A percentile compares a stretch with the other conserved stretches of the same genome.
Conservation (phyloP, 2,113 vertebrate genomes). For the Nyctereutes procyonoides region DNA sequence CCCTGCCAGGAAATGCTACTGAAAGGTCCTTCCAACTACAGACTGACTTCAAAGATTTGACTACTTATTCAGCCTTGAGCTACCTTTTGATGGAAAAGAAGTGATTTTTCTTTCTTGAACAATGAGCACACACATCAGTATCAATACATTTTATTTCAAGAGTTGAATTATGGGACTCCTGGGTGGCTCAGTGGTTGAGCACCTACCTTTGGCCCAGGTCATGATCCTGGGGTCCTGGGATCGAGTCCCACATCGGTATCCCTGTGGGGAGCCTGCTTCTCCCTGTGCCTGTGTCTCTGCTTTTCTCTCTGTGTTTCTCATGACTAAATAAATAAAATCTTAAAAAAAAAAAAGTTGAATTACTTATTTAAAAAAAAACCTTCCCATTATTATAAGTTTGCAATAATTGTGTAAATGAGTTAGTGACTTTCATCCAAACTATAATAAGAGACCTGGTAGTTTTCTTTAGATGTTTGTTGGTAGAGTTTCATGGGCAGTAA, state of each 20-base stretch:
- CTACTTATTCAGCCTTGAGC: not conserved
- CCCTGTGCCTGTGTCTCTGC: too few species aligned
- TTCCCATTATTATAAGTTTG: not conserved
- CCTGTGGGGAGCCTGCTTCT: too few species aligned
- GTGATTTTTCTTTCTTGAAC: not conserved
- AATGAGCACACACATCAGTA: not conserved
- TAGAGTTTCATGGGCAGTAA: not conserved
- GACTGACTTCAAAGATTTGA: too few species aligned
- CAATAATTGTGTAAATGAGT: not conserved
- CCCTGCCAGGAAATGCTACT: not conserved
- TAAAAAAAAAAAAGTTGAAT: not conserved
- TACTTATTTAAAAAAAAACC: not conserved
- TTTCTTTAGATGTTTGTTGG: not conserved
- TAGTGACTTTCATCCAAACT: not conserved
- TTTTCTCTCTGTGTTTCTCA: too few species aligned
- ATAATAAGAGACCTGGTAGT: not conserved
- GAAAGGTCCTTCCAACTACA: not conserved
- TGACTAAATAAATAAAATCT: too few species aligned
- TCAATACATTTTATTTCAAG: not conserved
- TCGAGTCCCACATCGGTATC: too few species aligned
- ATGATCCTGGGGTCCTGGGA: too few species aligned
- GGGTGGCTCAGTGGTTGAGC: too few species aligned
- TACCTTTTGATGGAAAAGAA: not conserved
- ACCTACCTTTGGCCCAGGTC: too few species aligned
- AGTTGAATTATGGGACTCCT: not conserved